phyloP scores from a whole-genome alignment of 2,113 vertebrate genomes.

The Motacilla tschutschensis region DNA sequence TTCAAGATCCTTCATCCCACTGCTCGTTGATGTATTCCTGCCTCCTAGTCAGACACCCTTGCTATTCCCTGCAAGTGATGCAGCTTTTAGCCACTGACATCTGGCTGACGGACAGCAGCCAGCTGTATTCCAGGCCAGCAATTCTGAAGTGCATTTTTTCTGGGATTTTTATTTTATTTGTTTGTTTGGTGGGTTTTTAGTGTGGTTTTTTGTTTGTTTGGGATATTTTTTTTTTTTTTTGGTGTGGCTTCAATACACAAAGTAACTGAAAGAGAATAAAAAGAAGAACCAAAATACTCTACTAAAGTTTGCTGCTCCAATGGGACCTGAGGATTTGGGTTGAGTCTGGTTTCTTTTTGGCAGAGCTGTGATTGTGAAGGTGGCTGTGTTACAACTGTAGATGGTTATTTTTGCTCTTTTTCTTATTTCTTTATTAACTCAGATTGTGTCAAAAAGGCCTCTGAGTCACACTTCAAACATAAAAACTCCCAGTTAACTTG shows the following conservation, averaged over 20 bases:
- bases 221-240: not conserved
- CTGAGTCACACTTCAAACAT: not conserved
- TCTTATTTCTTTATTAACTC: not conserved
- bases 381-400: not conserved
- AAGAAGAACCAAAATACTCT: not conserved
- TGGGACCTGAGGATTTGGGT: not conserved
- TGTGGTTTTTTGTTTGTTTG: not conserved
- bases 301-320: not conserved
- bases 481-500: not conserved
- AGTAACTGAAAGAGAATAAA: not conserved
- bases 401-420: not conserved
- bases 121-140: not conserved
- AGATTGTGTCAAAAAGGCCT: not conserved
- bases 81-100: not conserved
- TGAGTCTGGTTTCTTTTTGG: not conserved
- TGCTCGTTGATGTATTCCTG: not conserved
- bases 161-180: not conserved
- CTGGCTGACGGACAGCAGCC: conserved; percentile 1
- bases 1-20: not conserved
- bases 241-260: not conserved
- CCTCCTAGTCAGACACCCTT: not conserved
- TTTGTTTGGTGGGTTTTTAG: not conserved
- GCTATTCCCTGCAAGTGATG: not conserved
- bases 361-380: not conserved
- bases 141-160: not conserved